Evolutionary conservation across 2,888 invertebrate genomes (phyloP).

Genomic region (Hirtodrosophila trivittata): DNA sequence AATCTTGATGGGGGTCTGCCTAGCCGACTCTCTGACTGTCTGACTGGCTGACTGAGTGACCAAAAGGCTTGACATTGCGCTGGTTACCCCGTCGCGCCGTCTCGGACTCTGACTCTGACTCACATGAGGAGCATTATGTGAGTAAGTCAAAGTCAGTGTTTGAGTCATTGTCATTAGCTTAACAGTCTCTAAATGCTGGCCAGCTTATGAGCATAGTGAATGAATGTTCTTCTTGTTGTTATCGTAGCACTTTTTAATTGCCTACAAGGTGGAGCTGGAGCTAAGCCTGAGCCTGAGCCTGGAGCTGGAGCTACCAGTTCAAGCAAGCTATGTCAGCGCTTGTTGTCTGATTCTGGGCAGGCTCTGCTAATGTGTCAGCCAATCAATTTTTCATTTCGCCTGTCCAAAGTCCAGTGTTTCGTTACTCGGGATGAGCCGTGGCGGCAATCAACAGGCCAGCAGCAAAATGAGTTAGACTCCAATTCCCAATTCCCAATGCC

Average conservation of each 20-base stretch:
- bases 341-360: slow-evolving; percentile 6
- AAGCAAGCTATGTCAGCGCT: not conserved
- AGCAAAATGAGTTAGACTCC: not conserved
- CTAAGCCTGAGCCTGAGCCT: not conserved
- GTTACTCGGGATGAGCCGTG: slow-evolving; percentile 9
- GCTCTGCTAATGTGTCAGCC: slow-evolving; percentile 37
- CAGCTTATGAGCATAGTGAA: slow-evolving; percentile 19
- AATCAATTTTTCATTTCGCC: slow-evolving; percentile 49
- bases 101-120: slow-evolving; percentile 44
- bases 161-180: slow-evolving; percentile 75
- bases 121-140: slow-evolving; percentile 30
- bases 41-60: slow-evolving; percentile 2
- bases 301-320: no score
- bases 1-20: slow-evolving; percentile 45
- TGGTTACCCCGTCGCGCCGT: slow-evolving; percentile 51
- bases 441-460: slow-evolving; percentile 25
- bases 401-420: not conserved
- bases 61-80: slow-evolving; percentile 63
- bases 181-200: slow-evolving; percentile 39
- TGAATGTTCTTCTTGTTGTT: slow-evolving; percentile 33
- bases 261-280: slow-evolving; percentile 15
- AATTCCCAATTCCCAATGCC: not conserved
- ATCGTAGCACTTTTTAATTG: slow-evolving; percentile 73
- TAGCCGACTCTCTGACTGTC: slow-evolving; percentile 13
- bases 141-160: slow-evolving; percentile 27